Base-by-base conservation (phyloP, 2,888 invertebrate genomes). In the Nebria salina region DNA sequence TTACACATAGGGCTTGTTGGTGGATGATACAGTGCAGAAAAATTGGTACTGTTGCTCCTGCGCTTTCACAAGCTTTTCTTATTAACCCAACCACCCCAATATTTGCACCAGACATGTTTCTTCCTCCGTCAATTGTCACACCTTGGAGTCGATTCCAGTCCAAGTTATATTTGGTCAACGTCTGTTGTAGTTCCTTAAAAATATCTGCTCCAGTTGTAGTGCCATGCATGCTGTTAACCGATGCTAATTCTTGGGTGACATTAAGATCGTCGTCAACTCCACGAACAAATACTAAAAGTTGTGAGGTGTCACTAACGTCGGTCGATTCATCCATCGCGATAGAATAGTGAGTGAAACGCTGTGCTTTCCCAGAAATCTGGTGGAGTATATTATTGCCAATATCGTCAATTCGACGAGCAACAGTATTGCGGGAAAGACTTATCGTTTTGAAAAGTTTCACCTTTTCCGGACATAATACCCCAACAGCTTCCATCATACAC, bases 121-220 rank as follows among this genome's bases (percentile, higher is more conserved):
- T 82, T 80, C 76, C 83, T 34, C 82, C 83, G 75, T 84, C 82
- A 79, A 79, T 84, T 80, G 83, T 83, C 65, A 83, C 82, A 76
- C 54, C 25, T 75, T 68, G 11, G 7, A 75, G 25, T 43, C n/a
- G 20, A 25, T 78, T 43, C 72, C 72, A 78, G 13, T 72, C 25
- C 25, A 75, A 54, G 25, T 79, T 42, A 68, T 75, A 75, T 26
- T 43, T 74, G 11, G 25, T 75, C 20, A 79, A 42, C 9, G 54
- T 25, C 11, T 72, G 20, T 66, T 75, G 41, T 68, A 82, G 82
- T 68, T 66, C 25, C 66, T 68, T 42, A 43, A 75, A 82, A 25
- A 82, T 72, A 79, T 82, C 82, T 75, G 15, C 82, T 54, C 79
- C 78, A 54, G 75, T 82, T 79, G 75, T 82, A 79, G 75, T 82